Evolutionary conservation across 1,140 invertebrate genomes (phyloP), one percentile per base, ranked within the genome.

Genomic region (Whitmania pigra): DNA sequence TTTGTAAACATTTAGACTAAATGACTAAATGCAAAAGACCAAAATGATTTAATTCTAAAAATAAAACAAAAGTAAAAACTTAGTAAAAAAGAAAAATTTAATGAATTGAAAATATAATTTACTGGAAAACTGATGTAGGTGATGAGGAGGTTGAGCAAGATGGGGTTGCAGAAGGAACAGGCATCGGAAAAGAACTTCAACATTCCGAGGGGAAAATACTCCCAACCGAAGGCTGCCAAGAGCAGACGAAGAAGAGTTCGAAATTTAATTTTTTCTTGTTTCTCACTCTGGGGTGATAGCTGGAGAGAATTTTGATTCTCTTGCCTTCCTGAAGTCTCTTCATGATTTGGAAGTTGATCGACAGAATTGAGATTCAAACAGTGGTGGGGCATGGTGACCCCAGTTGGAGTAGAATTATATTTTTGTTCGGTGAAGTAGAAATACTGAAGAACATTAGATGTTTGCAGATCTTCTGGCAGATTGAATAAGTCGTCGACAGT

Each of bases 121-220:
- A 63, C 57, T 25, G 22, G 22, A 25, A 7, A 22, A 63, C 57
- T 63, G 70, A 95, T 88, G 80, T 89, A 94, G 25, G 82, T 84
- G 11, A 97, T 87, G 7, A 97, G 82, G 78, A 85, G 85, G 81
- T 91, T 92, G 0, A 99, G 83, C 20, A 99, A 82, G 54, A 99
- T 82, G 0, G 95, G 95, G 1, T 90, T 90, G 67, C 88, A 87
- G 85, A 98, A 98, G 22, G 88, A 88, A 53, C 88, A 84, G 73
- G 86, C 84, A 81, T 98, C 94, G 4, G 89, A 87, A 5, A 90
- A 78, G 36, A 99, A 84, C 81, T 93, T 92, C 4, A 97, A 79
- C 73, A 95, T 79, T 40, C 94, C 95, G 78, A 97, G 87, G 22
- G 86, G 85, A 78, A 94, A 93, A 84, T 95, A 97, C 79, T 93